Conservation (phyloP, 2,888 invertebrate genomes). For the Thysanoteuthis rhombus region DNA sequence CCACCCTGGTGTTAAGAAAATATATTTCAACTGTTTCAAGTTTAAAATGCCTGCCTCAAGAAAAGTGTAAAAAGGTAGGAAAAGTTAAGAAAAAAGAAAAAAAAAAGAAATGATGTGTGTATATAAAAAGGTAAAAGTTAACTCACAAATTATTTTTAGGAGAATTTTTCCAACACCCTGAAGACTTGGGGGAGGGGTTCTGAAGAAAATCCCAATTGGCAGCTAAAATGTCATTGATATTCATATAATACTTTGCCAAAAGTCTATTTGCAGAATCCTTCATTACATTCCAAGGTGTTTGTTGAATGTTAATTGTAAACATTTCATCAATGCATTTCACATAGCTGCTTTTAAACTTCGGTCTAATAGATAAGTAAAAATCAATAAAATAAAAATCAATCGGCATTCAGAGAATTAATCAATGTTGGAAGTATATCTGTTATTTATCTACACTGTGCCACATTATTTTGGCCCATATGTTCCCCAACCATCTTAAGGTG, state of each 20-base stretch:
- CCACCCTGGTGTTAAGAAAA: neutral
- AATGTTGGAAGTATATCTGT: too few relatives aligned
- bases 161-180: neutral
- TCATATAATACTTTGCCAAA: neutral
- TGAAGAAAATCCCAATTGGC: neutral
- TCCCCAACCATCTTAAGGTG: neutral
- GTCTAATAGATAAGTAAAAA: neutral
- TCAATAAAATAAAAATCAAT: neutral
- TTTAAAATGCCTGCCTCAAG: constrained; percentile 12
- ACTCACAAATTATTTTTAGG: neutral
- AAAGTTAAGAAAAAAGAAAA: neutral
- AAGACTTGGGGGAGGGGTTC: neutral
- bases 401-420: too few relatives aligned
- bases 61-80: neutral
- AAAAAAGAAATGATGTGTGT: neutral
- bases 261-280: neutral
- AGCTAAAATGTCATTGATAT: neutral
- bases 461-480: neutral
- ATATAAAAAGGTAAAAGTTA: neutral
- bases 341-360: neutral
- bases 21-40: neutral
- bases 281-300: neutral
- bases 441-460: too few relatives aligned
- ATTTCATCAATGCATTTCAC: neutral
- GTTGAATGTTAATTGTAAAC: neutral